Conservation (phyloP, 2,888 invertebrate genomes). For the Stictocephala bisonia region DNA sequence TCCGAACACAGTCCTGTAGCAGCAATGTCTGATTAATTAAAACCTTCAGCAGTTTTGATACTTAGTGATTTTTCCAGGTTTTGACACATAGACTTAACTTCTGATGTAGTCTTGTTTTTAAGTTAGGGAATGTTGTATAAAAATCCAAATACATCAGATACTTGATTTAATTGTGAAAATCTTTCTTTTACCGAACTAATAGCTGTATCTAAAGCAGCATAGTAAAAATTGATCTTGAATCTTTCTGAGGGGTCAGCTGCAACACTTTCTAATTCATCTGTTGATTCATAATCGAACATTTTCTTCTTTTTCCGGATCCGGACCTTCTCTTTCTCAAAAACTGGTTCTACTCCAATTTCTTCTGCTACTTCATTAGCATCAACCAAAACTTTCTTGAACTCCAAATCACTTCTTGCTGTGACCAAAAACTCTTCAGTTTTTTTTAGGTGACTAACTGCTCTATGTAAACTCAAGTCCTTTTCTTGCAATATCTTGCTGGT, state of each 20-base stretch:
- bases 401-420: background rate
- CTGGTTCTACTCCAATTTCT: background rate
- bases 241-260: background rate
- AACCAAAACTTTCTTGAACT: too few relatives aligned
- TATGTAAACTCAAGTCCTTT: too few relatives aligned
- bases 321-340: background rate
- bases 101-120: too few relatives aligned
- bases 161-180: background rate
- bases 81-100: too few relatives aligned
- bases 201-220: background rate
- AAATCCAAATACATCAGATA: background rate
- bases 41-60: too few relatives aligned
- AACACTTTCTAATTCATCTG: background rate
- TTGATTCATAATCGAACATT: background rate
- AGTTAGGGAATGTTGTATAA: background rate
- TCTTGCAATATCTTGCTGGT: background rate
- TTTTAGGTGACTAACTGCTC: too few relatives aligned
- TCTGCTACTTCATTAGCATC: conserved; percentile 5
- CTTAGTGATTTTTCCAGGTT: too few relatives aligned
- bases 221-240: background rate
- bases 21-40: too few relatives aligned
- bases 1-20: too few relatives aligned
- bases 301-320: conserved; percentile 1
- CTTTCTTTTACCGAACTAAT: background rate
- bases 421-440: too few relatives aligned